These are phyloP conservation scores for Cabera pusaria DNA, from an alignment of 2,888 invertebrate species.

Conservation along the genomic window DNA sequence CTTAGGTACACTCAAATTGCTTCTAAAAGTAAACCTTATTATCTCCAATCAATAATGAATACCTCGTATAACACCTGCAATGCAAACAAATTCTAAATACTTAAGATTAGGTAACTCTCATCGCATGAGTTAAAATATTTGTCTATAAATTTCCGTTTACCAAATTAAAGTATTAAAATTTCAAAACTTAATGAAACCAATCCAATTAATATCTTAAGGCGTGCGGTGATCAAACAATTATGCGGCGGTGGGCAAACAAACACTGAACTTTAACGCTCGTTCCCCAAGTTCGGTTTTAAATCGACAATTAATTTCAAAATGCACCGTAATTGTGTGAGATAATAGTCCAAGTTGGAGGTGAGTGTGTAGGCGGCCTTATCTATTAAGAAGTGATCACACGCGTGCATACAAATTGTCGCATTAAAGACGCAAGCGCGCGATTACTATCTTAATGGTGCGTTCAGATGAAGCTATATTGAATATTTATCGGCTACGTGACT, in stretches of 20 bases:
- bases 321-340: conserved; percentile 24
- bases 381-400: conserved; percentile 57
- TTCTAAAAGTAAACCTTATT: too few species aligned
- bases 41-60: too few species aligned
- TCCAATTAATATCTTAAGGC: conserved; percentile 7
- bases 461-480: conserved; percentile 66
- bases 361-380: conserved; percentile 56
- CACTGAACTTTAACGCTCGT: conserved; percentile 11
- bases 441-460: conserved; percentile 62
- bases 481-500: conserved; percentile 40
- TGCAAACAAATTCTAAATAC: too few species aligned
- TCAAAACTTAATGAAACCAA: conserved; percentile 8
- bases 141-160: conserved; percentile 2
- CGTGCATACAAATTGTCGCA: conserved; percentile 72
- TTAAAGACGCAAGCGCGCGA: conserved; percentile 54
- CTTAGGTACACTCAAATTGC: too few species aligned
- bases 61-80: too few species aligned
- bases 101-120: too few species aligned
- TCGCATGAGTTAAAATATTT: background rate
- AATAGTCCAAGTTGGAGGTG: conserved; percentile 32
- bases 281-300: conserved; percentile 13
- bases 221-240: conserved; percentile 15
- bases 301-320: conserved; percentile 15
- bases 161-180: conserved; percentile 6
- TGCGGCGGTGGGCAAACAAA: conserved; percentile 5